Conservation (phyloP, 2,113 vertebrate species). For the Climacteris rufus region DNA sequence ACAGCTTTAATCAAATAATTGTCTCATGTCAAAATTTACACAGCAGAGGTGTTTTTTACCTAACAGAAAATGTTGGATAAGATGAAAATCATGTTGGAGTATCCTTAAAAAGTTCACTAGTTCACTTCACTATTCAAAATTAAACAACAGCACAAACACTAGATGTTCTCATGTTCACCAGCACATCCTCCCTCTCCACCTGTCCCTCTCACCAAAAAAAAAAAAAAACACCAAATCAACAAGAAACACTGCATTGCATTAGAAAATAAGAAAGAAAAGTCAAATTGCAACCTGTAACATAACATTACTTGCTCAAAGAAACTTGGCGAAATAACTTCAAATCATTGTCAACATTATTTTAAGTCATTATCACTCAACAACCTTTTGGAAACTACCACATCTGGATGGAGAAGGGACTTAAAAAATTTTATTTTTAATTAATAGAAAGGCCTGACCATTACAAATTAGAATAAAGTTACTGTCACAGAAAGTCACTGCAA, state of each 20-base stretch:
- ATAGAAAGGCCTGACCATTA: not conserved
- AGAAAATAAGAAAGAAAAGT: not conserved
- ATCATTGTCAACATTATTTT: not conserved
- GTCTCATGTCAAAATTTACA: not conserved
- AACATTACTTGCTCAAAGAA: not conserved
- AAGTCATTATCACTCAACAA: not conserved
- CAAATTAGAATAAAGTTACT: not conserved
- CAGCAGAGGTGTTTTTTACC: not conserved
- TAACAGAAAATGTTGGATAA: not conserved
- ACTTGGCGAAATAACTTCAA: not conserved
- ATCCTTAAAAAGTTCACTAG: not conserved
- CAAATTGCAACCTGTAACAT: not conserved
- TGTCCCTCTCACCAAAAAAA: no score
- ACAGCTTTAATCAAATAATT: not conserved
- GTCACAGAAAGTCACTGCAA: not conserved
- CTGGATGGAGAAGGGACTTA: not conserved
- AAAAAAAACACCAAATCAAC: not conserved
- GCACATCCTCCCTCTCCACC: not conserved
- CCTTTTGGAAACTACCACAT: not conserved
- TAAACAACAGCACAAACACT: not conserved
- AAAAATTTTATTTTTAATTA: not conserved
- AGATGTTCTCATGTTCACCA: not conserved
- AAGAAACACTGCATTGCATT: rapidly evolving
- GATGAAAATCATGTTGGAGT: not conserved
- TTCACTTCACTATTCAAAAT: not conserved